A percentile compares a stretch with the other conserved stretches of the same genome.
These are phyloP conservation scores for Monochamus alternatus DNA, from an alignment of 2,888 invertebrate genomes.

Conservation along the genomic window DNA sequence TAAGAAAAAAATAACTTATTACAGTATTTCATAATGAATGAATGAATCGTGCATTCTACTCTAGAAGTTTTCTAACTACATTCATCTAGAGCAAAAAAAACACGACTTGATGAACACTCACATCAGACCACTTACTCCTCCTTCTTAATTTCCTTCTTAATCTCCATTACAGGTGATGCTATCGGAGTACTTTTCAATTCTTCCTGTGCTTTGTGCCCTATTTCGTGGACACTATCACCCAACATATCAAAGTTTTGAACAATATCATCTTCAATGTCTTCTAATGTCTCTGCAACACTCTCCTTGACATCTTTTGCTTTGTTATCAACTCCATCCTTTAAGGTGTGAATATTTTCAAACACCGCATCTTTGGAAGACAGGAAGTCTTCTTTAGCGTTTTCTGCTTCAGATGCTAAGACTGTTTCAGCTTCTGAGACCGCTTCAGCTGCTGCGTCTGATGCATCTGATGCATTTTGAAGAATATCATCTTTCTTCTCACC, in stretches of 20 bases:
- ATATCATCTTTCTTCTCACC: constrained; percentile 59
- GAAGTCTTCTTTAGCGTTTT: constrained; percentile 41
- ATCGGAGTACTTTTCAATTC: constrained; percentile 55
- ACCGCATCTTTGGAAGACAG: constrained; percentile 46
- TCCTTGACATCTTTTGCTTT: constrained; percentile 54
- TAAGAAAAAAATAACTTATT: not conserved
- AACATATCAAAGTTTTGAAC: constrained; percentile 58
- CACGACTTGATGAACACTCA: constrained; percentile 62
- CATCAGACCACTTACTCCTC: constrained; percentile 68
- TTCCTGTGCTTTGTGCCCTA: constrained; percentile 59
- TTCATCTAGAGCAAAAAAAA: constrained; percentile 49
- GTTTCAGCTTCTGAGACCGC: constrained; percentile 67
- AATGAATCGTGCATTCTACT: constrained; percentile 50
- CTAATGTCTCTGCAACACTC: constrained; percentile 55
- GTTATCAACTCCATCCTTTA: constrained; percentile 49
- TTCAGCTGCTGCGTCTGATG: constrained; percentile 60
- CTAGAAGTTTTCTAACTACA: constrained; percentile 41
- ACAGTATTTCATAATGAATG: constrained; percentile 2
- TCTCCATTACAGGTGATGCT: constrained; percentile 57
- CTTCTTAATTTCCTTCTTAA: constrained; percentile 63
- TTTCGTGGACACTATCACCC: constrained; percentile 59
- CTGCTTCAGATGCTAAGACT: constrained; percentile 61
- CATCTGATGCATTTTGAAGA: constrained; percentile 57
- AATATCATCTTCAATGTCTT: constrained; percentile 61
- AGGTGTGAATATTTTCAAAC: constrained; percentile 54